phyloP scores from a whole-genome alignment of 2,113 vertebrate genomes.

The Dicerorhinus sumatrensis region DNA sequence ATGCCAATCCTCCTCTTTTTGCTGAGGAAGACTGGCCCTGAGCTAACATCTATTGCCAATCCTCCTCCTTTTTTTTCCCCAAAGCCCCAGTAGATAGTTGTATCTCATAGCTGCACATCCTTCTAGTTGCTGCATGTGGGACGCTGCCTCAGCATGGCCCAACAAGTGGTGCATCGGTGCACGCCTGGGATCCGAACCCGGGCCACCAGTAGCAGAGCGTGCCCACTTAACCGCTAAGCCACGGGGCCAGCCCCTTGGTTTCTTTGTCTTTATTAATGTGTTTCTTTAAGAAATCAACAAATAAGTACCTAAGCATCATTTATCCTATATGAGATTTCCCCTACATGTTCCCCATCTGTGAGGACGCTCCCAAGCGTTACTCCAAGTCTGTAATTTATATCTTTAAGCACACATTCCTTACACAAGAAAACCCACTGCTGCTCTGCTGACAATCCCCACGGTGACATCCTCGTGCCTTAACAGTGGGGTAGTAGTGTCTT shows the following conservation, averaged over 20 bases:
- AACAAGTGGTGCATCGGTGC: no score
- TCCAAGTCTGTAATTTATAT: not conserved
- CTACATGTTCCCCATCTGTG: not conserved
- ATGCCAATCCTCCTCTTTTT: no score
- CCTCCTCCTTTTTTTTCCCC: no score
- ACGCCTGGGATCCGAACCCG: no score
- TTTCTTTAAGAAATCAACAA: slow-evolving; percentile 40
- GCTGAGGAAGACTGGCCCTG: no score
- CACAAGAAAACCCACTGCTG: not conserved
- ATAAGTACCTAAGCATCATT: not conserved
- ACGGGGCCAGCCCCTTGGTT: not conserved
- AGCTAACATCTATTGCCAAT: no score
- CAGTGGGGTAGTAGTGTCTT: not conserved
- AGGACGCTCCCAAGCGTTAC: not conserved
- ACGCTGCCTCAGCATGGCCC: no score
- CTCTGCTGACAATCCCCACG: not conserved
- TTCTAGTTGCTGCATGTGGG: no score
- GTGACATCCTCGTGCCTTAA: not conserved
- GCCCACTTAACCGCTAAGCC: no score
- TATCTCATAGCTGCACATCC: no score
- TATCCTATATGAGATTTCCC: not conserved
- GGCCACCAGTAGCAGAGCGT: no score
- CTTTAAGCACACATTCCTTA: not conserved
- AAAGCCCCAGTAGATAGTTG: no score
- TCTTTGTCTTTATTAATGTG: not conserved